A percentile compares a stretch with the other conserved stretches of the same genome.
Evolutionary conservation across 2,797 vertebrate genomes (phyloP).

Genomic region (Allochrocebus solatus): DNA sequence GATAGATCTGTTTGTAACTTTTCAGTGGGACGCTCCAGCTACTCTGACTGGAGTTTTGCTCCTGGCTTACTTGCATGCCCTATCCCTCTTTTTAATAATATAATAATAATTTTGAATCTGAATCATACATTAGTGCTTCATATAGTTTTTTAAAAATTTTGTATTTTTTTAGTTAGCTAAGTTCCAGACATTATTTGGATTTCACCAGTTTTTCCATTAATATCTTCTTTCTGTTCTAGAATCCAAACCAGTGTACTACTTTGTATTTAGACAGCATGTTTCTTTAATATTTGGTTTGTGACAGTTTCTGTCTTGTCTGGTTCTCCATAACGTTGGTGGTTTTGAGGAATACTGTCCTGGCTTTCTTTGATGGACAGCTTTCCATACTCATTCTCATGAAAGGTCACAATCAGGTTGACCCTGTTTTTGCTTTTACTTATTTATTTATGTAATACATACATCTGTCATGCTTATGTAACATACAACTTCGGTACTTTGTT

Average conservation of each 20-base stretch:
- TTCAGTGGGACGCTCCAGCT: not conserved
- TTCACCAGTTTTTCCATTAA: conserved; percentile 17
- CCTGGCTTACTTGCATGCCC: not conserved
- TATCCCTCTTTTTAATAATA: not conserved
- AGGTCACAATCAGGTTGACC: not conserved
- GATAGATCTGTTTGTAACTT: not conserved
- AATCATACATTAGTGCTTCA: not conserved
- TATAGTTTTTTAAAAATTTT: not conserved
- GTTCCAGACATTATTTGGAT: conserved; percentile 39
- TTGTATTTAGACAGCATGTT: not conserved
- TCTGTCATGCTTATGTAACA: not conserved
- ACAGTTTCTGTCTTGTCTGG: conserved; percentile 7
- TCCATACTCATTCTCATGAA: not conserved
- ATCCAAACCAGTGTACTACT: not conserved
- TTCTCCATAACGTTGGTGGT: conserved; percentile 21
- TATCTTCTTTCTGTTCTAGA: not conserved
- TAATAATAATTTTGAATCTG: conserved; percentile 26
- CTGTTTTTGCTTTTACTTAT: not conserved
- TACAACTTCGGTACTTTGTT: conserved; percentile 2
- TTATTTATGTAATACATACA: not conserved
- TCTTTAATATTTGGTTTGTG: not conserved
- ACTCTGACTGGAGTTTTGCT: not conserved
- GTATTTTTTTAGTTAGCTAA: not conserved
- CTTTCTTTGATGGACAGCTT: not conserved
- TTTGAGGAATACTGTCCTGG: not conserved